Base-by-base conservation (phyloP, 2,888 invertebrate species). In the Lypha dubia region DNA sequence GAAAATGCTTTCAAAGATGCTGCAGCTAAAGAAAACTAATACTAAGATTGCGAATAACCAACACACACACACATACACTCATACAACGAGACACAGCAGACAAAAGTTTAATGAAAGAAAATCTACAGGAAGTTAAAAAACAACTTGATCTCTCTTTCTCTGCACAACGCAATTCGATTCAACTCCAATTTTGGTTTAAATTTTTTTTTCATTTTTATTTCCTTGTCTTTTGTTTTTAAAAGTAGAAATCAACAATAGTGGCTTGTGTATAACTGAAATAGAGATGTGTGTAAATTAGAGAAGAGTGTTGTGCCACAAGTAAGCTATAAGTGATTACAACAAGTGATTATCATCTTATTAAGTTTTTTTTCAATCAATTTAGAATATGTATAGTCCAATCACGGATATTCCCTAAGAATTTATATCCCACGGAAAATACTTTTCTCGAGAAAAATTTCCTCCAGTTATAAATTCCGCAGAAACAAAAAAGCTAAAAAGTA, bases 61-160 rank as follows among this genome's bases (percentile, higher is more conserved):
- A 38, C 46, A 38, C 17, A 56, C 41, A 56, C 41, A 17, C 41
- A 71, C 32, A n/a, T 28, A 71, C 24, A n/a, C 13, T n/a, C 44
- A 24, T 41, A 11, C 7, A 22, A 22, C 3, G 7, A 74, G 38
- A 28, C 22, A 41, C n/a, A 35, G n/a, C 15, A 38, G 22, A 28
- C 28, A 56, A 20, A 62, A 75, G 28, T 62, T 75, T 75, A 81
- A 81, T 73, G 73, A 81, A 70, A 70, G 81, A 81, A 81, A 74
- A 77, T 79, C 81, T 70, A 74, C 73, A 81, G 84, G 84, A 84
- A 84, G 81, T 84, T 70, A 79, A 79, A 79, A 81, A 63, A 67
- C 58, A 84, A 84, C 84, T 84, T 84, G 84, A 84, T 84, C 84
- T 84, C 83, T 71, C 46, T 84, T 81, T 84, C 83, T 71, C 46